A percentile compares a stretch with the other conserved stretches of the same genome.
phyloP scores from a whole-genome alignment of 2,113 vertebrate genomes.

The Peucedramus taeniatus region DNA sequence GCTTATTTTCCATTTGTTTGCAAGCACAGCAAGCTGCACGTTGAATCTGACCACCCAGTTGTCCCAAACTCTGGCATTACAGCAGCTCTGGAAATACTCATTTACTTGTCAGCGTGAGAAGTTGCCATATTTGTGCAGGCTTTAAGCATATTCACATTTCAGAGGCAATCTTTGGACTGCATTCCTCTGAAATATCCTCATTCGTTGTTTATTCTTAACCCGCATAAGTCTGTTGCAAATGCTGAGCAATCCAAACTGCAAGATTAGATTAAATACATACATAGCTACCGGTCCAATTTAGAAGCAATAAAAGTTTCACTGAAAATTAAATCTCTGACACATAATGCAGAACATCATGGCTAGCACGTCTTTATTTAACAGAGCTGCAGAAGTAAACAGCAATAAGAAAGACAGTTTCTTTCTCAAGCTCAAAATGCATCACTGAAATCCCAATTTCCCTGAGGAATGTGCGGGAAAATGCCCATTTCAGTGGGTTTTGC shows the following conservation, averaged over 20 bases:
- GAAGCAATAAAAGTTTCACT: neutral
- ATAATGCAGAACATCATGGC: neutral
- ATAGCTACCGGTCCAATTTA: neutral
- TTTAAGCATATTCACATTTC: neutral
- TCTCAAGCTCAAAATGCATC: neutral
- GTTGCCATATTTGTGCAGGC: neutral
- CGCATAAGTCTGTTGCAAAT: neutral
- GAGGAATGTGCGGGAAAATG: neutral
- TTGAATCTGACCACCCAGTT: neutral
- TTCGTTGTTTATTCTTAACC: neutral
- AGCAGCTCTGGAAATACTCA: neutral
- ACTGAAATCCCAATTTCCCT: neutral
- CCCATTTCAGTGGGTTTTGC: neutral
- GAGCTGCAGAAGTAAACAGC: neutral
- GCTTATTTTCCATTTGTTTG: neutral
- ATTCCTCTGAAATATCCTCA: neutral
- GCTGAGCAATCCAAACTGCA: neutral
- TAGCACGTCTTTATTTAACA: neutral
- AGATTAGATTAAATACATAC: neutral
- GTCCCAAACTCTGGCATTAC: neutral
- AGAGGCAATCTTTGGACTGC: neutral
- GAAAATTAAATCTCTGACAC: neutral
- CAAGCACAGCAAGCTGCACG: neutral
- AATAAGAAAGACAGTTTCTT: neutral
- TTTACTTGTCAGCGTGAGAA: neutral